phyloP scores from a whole-genome alignment of 2,113 vertebrate species.

The Triplophysa tibetana region DNA sequence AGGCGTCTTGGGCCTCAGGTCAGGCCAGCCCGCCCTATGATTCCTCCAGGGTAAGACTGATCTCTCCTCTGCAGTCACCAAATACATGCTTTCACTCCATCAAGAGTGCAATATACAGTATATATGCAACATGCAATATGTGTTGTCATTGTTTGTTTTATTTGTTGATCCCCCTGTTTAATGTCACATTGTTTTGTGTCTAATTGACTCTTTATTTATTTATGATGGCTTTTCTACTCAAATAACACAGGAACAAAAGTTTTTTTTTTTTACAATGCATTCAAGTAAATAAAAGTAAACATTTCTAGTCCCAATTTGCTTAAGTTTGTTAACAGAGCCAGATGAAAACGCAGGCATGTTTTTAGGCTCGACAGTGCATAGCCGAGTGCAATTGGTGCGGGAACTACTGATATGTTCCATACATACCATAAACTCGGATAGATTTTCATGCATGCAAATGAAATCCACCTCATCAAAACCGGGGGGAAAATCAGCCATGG shows the following conservation, averaged over 20 bases:
- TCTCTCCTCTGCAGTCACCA: constrained; percentile 10
- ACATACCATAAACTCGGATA: constrained; percentile 49
- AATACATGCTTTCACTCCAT: neutral
- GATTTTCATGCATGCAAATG: constrained; percentile 56
- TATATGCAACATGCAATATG: too few relatives aligned
- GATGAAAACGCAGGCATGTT: constrained; percentile 8
- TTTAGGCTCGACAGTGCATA: constrained; percentile 12
- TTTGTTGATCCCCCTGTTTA: neutral
- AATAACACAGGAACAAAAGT: constrained; percentile 42
- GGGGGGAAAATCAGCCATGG: neutral
- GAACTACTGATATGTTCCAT: constrained; percentile 46
- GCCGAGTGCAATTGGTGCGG: constrained; percentile 41
- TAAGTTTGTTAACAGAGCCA: constrained; percentile 9
- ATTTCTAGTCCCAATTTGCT: neutral
- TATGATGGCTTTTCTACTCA: constrained; percentile 47
- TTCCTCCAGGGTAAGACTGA: constrained; percentile 89
- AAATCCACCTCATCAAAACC: constrained; percentile 31
- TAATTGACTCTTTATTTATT: neutral
- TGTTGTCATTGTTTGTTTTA: too few relatives aligned
- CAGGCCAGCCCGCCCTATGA: constrained; percentile 93
- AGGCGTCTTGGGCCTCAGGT: constrained; percentile 89
- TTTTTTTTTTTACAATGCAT: neutral
- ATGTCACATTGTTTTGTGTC: constrained; percentile 36
- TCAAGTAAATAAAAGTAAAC: neutral
- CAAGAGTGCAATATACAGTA: too few relatives aligned